phyloP scores from a whole-genome alignment of 2,113 vertebrate species.

The Romanogobio albipinnatus region DNA sequence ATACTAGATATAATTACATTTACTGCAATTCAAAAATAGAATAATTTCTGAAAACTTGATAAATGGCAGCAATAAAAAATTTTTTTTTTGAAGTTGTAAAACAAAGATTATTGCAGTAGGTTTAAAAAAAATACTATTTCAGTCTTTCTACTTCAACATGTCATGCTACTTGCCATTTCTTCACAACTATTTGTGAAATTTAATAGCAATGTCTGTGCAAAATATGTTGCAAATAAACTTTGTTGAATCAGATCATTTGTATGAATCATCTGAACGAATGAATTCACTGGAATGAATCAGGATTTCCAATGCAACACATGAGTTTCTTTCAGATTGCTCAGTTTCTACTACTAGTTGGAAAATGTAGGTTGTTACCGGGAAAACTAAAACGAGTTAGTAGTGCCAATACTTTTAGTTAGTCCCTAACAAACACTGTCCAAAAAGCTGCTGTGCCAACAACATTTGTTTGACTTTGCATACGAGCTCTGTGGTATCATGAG shows the following conservation, averaged over 20 bases:
- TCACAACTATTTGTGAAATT: no score
- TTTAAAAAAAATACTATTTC: no score
- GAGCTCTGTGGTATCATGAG: not conserved
- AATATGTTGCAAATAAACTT: not conserved
- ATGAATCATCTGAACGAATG: not conserved
- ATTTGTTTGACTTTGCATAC: slow-evolving; percentile 57
- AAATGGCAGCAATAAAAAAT: not conserved
- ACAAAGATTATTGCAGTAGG: no score
- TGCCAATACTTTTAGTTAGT: not conserved
- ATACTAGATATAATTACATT: not conserved
- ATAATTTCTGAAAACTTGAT: not conserved
- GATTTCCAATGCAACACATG: not conserved
- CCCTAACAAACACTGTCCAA: slow-evolving; percentile 32
- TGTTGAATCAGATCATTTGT: not conserved
- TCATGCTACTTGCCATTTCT: no score
- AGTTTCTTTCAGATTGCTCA: not conserved
- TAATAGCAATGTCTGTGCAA: no score
- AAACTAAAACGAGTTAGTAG: not conserved
- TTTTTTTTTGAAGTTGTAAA: no score
- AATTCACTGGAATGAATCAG: not conserved
- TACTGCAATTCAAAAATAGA: not conserved
- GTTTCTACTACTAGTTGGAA: not conserved
- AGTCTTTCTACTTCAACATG: no score
- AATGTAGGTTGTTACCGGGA: not conserved
- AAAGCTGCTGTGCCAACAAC: slow-evolving; percentile 33